Evolutionary conservation across 2,888 invertebrate species (phyloP).

Genomic region (Amphipyra berbera): DNA sequence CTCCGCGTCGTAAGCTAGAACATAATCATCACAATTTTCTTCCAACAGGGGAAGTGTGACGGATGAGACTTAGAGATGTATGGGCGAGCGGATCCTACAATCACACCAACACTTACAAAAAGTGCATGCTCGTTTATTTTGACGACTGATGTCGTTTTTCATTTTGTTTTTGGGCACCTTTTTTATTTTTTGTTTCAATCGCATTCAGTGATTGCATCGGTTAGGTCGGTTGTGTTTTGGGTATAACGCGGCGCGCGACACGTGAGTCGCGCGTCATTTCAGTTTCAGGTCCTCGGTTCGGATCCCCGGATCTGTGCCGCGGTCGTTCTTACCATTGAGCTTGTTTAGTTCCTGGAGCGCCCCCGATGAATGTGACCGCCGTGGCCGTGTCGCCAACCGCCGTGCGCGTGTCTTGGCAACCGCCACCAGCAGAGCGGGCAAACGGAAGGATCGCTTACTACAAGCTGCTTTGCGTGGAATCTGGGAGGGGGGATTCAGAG

Average conservation of each 20-base stretch:
- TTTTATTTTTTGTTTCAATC: constrained; percentile 76
- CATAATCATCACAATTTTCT: constrained; percentile 77
- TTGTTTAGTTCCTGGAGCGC: constrained; percentile 97
- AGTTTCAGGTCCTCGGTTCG: constrained; percentile 74
- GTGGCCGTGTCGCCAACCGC: constrained; percentile 96
- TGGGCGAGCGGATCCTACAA: constrained; percentile 86
- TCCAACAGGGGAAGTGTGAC: constrained; percentile 82
- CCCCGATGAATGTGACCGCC: constrained; percentile 98
- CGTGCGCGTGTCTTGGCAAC: constrained; percentile 97
- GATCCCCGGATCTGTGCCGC: constrained; percentile 48
- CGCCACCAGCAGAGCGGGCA: constrained; percentile 96
- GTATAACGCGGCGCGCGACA: constrained; percentile 67
- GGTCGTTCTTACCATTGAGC: constrained; percentile 72
- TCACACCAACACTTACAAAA: constrained; percentile 69
- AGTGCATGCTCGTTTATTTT: constrained; percentile 81
- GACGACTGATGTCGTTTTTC: constrained; percentile 64
- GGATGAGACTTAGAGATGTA: constrained; percentile 82
- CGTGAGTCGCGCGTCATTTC: constrained; percentile 65
- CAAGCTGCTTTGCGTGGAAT: constrained; percentile 97
- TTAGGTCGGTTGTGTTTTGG: constrained; percentile 66
- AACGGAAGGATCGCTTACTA: constrained; percentile 98
- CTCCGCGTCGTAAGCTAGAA: constrained; percentile 73
- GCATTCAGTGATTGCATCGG: constrained; percentile 90
- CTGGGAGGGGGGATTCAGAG: constrained; percentile 95
- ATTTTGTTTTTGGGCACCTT: constrained; percentile 83